These are phyloP conservation scores for Eupristina koningsbergeri DNA, from an alignment of 1,140 invertebrate species.

Conservation along the genomic window DNA sequence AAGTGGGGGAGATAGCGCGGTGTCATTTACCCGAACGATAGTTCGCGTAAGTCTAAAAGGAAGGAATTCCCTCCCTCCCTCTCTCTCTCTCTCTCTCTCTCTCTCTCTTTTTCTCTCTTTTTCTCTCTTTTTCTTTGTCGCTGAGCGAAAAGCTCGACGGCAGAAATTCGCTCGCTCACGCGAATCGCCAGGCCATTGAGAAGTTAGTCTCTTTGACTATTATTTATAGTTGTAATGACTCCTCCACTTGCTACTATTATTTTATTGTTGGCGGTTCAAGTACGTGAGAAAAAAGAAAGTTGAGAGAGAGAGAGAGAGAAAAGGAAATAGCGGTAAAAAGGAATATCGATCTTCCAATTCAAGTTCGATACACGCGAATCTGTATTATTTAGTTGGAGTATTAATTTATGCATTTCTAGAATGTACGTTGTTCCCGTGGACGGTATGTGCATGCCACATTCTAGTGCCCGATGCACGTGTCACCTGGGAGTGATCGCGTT, in stretches of 20 bases:
- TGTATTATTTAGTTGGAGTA: conserved; percentile 20
- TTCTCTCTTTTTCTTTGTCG: neutral
- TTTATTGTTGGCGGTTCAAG: neutral
- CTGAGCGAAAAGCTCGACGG: conserved; percentile 9
- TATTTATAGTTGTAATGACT: conserved; percentile 42
- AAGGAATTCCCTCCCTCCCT: conserved; percentile 34
- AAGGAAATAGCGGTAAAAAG: no score
- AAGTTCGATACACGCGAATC: conserved; percentile 24
- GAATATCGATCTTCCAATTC: conserved; percentile 3
- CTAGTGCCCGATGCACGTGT: neutral
- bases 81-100: conserved; percentile 33
- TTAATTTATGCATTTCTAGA: conserved; percentile 41
- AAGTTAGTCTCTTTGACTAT: conserved; percentile 38
- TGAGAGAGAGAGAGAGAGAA: neutral
- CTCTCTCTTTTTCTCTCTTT: neutral
- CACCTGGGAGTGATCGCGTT: neutral
- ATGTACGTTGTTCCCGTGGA: neutral
- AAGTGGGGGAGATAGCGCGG: conserved; percentile 50
- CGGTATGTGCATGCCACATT: neutral
- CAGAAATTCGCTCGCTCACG: conserved; percentile 42
- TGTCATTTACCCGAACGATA: conserved; percentile 51
- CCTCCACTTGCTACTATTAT: neutral
- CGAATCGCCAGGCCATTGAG: conserved; percentile 23
- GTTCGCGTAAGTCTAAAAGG: conserved; percentile 33
- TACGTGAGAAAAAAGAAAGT: neutral